Evolutionary conservation across 2,888 invertebrate genomes (phyloP), one percentile per base, ranked within the genome.

Genomic region (Chymomyza caudatula): DNA sequence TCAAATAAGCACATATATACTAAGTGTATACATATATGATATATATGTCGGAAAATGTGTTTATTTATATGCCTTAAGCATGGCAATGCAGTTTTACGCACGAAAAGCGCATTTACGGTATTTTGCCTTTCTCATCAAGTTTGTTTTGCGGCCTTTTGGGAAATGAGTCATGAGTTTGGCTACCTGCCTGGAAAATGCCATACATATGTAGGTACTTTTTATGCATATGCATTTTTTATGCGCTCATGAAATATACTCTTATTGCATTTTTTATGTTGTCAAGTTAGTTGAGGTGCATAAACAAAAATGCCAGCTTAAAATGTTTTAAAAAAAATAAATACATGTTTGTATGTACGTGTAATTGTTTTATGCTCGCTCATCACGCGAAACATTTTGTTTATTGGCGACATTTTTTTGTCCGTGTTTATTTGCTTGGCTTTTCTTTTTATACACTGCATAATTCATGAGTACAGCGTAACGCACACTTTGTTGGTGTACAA

Each of bases 311-410:
- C 44, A 47, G 44, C 15, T 15, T 47, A 68, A 55, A 59, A 70
- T 68, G 63, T 20, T 54, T 23, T 42, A 5, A 23, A 3, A 13
- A 55, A 37, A 22, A n/a, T n/a, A n/a, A 22, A 25, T 57, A 11
- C 25, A 4, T 22, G 11, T 49, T 5, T 44, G 11, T 44, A 23
- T 11, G 49, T 15, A n/a, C n/a, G 19, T 63, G 83, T 86, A 81
- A 81, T 86, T 85, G 82, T 85, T 81, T 86, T 78, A 86, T 78
- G 71, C 29, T 15, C 67, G 51, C 69, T 73, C 79, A 76, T 73
- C 74, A 71, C 70, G 55, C 67, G 68, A 63, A 77, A 69, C 68
- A 65, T 63, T 80, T 72, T 71, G 76, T 77, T 74, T 71, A 67
- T 74, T 65, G 65, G 66, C 67, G 67, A 65, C 67, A 51, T 71